phyloP scores from a whole-genome alignment of 2,113 vertebrate genomes.

The Cnemophilus loriae region DNA sequence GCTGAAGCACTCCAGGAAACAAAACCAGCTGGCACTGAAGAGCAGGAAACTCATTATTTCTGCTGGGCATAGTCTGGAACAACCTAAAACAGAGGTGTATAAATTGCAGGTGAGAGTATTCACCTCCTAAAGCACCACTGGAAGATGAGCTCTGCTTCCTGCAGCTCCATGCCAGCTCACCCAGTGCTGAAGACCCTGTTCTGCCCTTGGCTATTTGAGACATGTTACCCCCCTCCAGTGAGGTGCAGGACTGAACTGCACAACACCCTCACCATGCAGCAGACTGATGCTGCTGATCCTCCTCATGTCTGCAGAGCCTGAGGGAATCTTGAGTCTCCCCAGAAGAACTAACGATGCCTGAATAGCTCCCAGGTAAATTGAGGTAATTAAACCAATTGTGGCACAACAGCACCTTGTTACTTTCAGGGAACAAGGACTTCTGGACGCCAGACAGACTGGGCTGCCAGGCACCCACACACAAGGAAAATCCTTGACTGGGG shows the following conservation, averaged over 20 bases:
- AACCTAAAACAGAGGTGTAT: not conserved
- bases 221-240: rapidly evolving
- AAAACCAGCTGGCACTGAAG: not conserved
- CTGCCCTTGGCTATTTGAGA: not conserved
- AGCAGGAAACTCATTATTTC: not conserved
- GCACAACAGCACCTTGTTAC: not conserved
- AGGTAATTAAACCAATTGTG: not conserved
- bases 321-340: not conserved
- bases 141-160: not conserved
- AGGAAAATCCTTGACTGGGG: not conserved
- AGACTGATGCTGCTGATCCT: not conserved
- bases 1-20: not conserved
- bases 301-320: not conserved
- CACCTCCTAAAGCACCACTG: not conserved
- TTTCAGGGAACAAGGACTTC: not conserved
- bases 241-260: not conserved
- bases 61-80: not conserved
- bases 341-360: rapidly evolving
- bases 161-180: rapidly evolving
- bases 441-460: rapidly evolving
- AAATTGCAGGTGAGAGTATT: not conserved
- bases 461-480: not conserved
- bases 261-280: not conserved
- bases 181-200: not conserved
- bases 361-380: not conserved